Evolutionary conservation across 2,113 vertebrate genomes (phyloP), one percentile per base, ranked within the genome.

Genomic region (Plecturocebus donacophilus): DNA sequence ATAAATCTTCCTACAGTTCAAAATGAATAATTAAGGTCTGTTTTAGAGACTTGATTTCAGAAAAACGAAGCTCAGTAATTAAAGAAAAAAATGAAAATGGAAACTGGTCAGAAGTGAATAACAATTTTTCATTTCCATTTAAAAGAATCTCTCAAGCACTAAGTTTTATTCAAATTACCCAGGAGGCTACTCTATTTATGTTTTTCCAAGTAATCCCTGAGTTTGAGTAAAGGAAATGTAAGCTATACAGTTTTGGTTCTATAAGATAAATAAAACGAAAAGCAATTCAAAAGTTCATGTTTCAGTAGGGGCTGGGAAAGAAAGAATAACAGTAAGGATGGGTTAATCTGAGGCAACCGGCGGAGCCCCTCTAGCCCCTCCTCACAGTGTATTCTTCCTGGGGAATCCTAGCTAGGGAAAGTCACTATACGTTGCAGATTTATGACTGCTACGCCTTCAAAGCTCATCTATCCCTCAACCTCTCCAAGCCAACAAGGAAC

Each of bases 111-210:
- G 47, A 61, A 96, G n/a, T 35, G 90, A 45, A 21, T 23, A 82
- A 47, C 8, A 98, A 56, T 66, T 64, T 92, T 70, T n/a, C 5
- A 73, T 95, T 98, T 97, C 85, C 92, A 87, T 96, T 98, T 91
- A 12, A 94, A 97, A 95, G 87, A 94, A 56, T 42, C 23, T 86
- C 56, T 93, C 25, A 66, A 54, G 81, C 77, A 91, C 68, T 68
- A 80, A 76, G 40, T 91, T 94, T 92, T 42, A 82, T 79, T 94
- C 82, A 95, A 83, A 95, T 95, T 93, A 93, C 30, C 90, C 56
- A 92, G n/a, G 20, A 95, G 49, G 25, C 66, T 87, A 87, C 16
- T 47, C n/a, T 92, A 64, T 93, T 95, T 79, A 10, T 94, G 88
- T 97, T 82, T 70, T 93, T 71, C 52, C 92, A 97, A 92, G 95